Conservation (phyloP, 2,888 invertebrate species). For the Pediacus dermestoides region DNA sequence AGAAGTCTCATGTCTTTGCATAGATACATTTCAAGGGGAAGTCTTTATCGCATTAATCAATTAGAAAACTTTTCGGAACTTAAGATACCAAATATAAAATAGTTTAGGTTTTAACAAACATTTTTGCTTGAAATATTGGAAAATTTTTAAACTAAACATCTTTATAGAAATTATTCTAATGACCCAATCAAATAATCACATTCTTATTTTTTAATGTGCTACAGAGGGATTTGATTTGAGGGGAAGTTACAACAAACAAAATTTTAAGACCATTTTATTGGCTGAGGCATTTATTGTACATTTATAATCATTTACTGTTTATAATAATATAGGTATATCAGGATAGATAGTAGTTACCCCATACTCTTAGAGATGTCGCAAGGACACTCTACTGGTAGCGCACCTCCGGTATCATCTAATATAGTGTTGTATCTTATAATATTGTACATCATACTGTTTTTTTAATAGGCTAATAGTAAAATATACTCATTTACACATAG, state of each 20-base stretch:
- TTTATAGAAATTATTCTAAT: no score
- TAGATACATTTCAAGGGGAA: no score
- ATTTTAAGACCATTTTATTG: conserved; percentile 50
- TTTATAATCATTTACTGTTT: conserved; percentile 50
- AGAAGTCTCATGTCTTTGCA: no score
- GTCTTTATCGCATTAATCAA: no score
- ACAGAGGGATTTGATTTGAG: no score
- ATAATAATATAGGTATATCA: conserved; percentile 49
- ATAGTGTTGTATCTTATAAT: conserved; percentile 33
- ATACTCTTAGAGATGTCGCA: conserved; percentile 44
- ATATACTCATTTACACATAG: conserved; percentile 47
- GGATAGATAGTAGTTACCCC: conserved; percentile 47
- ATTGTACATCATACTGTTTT: conserved; percentile 14
- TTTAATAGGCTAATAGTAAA: conserved; percentile 43
- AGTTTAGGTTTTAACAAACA: no score
- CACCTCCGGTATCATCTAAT: conserved; percentile 33
- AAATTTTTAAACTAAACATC: no score
- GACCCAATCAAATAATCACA: no score
- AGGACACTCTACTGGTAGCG: conserved; percentile 20
- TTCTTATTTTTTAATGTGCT: no score
- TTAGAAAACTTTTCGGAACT: no score
- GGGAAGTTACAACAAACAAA: conserved; percentile 22
- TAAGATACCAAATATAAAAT: no score
- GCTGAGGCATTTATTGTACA: conserved; percentile 53
- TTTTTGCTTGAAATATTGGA: no score